Evolutionary conservation across 2,113 vertebrate genomes (phyloP), one percentile per base, ranked within the genome.

Genomic region (Crotophaga sulcirostris): DNA sequence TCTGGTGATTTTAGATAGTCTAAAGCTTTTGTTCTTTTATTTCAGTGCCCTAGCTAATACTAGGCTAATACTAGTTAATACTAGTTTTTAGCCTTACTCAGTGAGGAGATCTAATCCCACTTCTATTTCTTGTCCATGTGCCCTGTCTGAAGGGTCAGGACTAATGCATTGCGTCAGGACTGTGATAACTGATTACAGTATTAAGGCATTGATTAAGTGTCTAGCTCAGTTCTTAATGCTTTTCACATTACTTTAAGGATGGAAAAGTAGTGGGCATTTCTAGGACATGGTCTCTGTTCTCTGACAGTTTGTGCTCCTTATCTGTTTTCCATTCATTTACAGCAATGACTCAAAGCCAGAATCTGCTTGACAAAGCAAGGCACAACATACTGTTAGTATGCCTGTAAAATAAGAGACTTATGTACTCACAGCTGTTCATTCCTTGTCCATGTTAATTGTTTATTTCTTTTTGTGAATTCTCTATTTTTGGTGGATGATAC

Each of bases 1-100:
- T 96, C 79, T 60, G 16, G 23, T 78, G 59, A n/a, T n/a, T 94
- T 70, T 59, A 74, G 52, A 45, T 62, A 55, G 23, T 24, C 79
- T 86, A 60, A 90, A 78, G 82, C 82, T 93, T 91, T 77, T 86
- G 9, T 85, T 94, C 55, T 88, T 96, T 62, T 63, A 70, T 73
- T 87, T 93, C 51, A 51, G 12, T 63, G 67, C 19, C 17, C 2
- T 59, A n/a, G 36, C 73, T 80, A 69, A 67, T 12, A 73, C 25
- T 49, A 55, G n/a, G n/a, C n/a, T n/a, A n/a, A n/a, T n/a, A n/a
- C n/a, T n/a, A n/a, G n/a, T n/a, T n/a, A n/a, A n/a, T n/a, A n/a
- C n/a, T 5, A 28, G 36, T 42, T 90, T 78, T 88, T 67, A 81
- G 24, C 29, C 23, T 79, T 7, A 2, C 20, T 58, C 10, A 16